Percentiles rank a stretch among this genome's conserved stretches.
Evolutionary conservation across 2,113 vertebrate genomes (phyloP).

Genomic region (Cryptotis parvus): DNA sequence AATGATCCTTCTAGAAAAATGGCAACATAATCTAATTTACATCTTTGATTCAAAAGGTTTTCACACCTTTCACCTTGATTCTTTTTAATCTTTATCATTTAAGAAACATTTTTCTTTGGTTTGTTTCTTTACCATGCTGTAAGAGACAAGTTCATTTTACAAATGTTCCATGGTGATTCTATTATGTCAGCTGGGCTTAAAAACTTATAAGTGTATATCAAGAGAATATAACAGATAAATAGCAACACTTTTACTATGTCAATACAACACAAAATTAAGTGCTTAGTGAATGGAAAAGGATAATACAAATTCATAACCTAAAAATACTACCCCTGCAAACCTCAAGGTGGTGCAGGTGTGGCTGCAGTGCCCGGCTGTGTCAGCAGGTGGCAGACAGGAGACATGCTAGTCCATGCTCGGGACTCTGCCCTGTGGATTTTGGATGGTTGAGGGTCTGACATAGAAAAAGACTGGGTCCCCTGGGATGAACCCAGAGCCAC

Average conservation of each 20-base stretch:
- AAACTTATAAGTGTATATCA: background rate
- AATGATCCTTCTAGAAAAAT: background rate
- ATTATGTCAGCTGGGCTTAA: background rate
- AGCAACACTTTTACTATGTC: background rate
- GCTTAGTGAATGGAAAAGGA: slow-evolving; percentile 5
- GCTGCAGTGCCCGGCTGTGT: too few relatives aligned
- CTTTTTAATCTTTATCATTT: background rate
- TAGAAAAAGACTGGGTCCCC: too few relatives aligned
- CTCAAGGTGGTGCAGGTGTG: too few relatives aligned
- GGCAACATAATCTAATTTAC: background rate
- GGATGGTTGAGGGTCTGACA: too few relatives aligned
- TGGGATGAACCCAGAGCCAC: too few relatives aligned
- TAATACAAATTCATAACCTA: background rate
- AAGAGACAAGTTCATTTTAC: background rate
- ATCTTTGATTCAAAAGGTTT: background rate
- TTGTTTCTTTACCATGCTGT: background rate
- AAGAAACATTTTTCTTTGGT: too few relatives aligned
- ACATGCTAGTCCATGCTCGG: too few relatives aligned
- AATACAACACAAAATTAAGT: background rate
- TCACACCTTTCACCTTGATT: background rate
- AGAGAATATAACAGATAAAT: too few relatives aligned
- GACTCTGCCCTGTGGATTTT: too few relatives aligned
- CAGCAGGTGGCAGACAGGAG: too few relatives aligned
- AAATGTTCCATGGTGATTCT: background rate
- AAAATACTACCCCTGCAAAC: background rate